Conservation (phyloP, 2,113 vertebrate genomes). For the Pachyramphus minor region DNA sequence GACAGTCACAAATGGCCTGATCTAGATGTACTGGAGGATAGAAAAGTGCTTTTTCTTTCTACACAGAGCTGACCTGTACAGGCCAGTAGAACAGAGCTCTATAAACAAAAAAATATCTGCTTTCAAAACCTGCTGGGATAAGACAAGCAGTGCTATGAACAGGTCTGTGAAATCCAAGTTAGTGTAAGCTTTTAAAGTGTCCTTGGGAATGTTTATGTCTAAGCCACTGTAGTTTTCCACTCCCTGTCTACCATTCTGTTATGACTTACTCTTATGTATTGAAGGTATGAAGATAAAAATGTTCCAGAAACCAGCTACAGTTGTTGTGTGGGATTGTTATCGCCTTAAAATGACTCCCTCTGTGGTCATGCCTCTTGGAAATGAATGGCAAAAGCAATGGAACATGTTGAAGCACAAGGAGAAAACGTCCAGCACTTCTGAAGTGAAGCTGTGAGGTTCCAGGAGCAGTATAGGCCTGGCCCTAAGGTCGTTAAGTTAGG, state of each 20-base stretch:
- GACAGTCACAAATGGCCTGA: neutral
- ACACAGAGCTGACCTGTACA: neutral
- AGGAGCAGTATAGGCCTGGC: neutral
- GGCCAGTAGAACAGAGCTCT: neutral
- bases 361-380: neutral
- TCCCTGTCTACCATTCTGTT: neutral
- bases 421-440: neutral
- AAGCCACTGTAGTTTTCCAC: neutral
- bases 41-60: neutral
- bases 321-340: neutral
- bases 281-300: neutral
- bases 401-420: neutral
- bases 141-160: neutral
- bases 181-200: neutral
- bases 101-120: neutral
- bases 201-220: neutral
- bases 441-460: neutral
- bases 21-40: neutral
- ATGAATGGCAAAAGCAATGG: neutral
- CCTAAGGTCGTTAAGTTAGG: neutral
- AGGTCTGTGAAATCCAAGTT: neutral
- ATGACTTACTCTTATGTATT: neutral
- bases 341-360: neutral
- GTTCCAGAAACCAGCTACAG: neutral
- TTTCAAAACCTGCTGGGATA: neutral